These are phyloP conservation scores for Anisognathus igniventris DNA, from an alignment of 2,797 vertebrate species.

Conservation along the genomic window DNA sequence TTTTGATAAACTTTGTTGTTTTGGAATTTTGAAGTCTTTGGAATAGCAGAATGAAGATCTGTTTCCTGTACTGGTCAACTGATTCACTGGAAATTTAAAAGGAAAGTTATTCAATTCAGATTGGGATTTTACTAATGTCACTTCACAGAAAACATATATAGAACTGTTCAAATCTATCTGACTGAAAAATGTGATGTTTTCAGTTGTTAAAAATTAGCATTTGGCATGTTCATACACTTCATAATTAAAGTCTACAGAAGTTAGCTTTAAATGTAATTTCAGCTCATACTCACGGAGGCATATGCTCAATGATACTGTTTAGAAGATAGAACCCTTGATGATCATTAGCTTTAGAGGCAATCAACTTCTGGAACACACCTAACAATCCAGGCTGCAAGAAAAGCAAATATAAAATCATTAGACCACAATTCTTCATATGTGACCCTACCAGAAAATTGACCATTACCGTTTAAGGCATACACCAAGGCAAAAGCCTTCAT, in stretches of 20 bases:
- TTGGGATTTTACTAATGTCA: background rate
- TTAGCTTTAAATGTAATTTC: background rate
- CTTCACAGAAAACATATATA: background rate
- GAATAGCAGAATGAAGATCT: slow-evolving; percentile 97
- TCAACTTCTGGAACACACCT: slow-evolving; percentile 97
- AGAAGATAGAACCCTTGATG: slow-evolving; percentile 98
- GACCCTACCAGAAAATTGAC: background rate
- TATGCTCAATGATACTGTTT: slow-evolving; percentile 96
- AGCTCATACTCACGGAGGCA: slow-evolving; percentile 87
- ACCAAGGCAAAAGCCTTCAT: background rate
- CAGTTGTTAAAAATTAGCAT: background rate
- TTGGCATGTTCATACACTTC: background rate
- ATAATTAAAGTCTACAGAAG: background rate
- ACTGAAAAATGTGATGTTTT: background rate
- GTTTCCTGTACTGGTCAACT: slow-evolving; percentile 92
- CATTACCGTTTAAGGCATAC: background rate
- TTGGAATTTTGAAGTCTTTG: slow-evolving; percentile 98
- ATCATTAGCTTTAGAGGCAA: slow-evolving; percentile 97
- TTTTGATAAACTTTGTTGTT: slow-evolving; percentile 98
- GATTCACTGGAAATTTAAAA: slow-evolving; percentile 81
- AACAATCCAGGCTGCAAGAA: slow-evolving; percentile 88
- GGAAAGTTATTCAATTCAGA: background rate
- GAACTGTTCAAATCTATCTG: background rate
- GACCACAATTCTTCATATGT: background rate
- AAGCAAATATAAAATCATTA: background rate